Percentiles rank a stretch among this genome's conserved stretches.
Evolutionary conservation across 2,888 invertebrate genomes (phyloP).

Genomic region (Odontomyia ornata): DNA sequence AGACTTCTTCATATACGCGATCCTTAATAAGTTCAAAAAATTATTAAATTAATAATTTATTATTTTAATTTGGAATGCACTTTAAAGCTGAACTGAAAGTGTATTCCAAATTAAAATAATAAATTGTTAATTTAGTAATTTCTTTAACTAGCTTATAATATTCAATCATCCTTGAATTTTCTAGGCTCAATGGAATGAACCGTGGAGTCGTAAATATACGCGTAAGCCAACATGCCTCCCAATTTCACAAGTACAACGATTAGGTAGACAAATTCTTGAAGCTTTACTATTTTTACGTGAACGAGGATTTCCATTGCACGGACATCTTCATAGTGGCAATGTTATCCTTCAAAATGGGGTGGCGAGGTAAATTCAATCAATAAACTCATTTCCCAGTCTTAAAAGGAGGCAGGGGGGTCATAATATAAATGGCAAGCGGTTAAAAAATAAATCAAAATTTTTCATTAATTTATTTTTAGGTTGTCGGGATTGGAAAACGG

Average conservation of each 20-base stretch:
- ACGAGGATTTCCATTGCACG: slow-evolving; percentile 86
- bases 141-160: too few relatives aligned
- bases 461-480: slow-evolving; percentile 61
- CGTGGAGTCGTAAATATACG: slow-evolving; percentile 80
- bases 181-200: slow-evolving; percentile 82
- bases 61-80: too few relatives aligned
- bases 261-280: slow-evolving; percentile 88
- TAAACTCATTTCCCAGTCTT: slow-evolving; percentile 6
- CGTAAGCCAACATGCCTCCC: slow-evolving; percentile 75
- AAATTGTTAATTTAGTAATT: neutral
- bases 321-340: slow-evolving; percentile 90
- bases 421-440: too few relatives aligned
- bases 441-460: neutral
- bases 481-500: slow-evolving; percentile 89
- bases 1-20: too few relatives aligned
- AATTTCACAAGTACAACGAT: slow-evolving; percentile 82
- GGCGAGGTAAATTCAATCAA: slow-evolving; percentile 71
- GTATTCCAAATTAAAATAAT: neutral
- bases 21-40: too few relatives aligned
- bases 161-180: slow-evolving; percentile 43
- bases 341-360: slow-evolving; percentile 92
- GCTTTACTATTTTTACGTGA: slow-evolving; percentile 85
- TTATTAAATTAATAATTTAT: too few relatives aligned
- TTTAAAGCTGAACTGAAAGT: too few relatives aligned
- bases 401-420: too few relatives aligned